Evolutionary conservation across 2,888 invertebrate genomes (phyloP).

Genomic region (Branchellion lobata): DNA sequence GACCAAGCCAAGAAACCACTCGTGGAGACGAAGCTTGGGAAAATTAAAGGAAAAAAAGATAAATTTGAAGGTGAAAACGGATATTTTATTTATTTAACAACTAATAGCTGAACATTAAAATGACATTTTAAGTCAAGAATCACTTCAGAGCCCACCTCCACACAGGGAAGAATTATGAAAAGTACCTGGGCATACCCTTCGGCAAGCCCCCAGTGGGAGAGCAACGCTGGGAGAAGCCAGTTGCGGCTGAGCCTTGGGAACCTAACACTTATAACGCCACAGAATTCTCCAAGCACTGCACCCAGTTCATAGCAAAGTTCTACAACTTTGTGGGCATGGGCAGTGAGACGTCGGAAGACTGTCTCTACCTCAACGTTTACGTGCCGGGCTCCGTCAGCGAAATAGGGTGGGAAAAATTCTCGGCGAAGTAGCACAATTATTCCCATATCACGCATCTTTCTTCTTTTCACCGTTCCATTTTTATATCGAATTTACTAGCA

Average conservation of each 20-base stretch:
- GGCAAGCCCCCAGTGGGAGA: constrained; percentile 69
- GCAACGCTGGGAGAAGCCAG: constrained; percentile 57
- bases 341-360: constrained; percentile 45
- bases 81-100: neutral
- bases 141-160: neutral
- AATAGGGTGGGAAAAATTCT: constrained; percentile 11
- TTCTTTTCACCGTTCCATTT: neutral
- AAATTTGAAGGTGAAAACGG: neutral
- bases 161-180: constrained; percentile 49
- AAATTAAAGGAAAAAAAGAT: neutral
- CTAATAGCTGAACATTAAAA: neutral
- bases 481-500: neutral
- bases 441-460: neutral
- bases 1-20: neutral
- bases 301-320: constrained; percentile 41
- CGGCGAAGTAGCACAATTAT: neutral
- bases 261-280: constrained; percentile 64
- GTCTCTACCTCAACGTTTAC: constrained; percentile 49
- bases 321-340: constrained; percentile 45
- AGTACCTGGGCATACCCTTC: constrained; percentile 60
- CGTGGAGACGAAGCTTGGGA: constrained; percentile 10
- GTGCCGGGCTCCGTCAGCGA: constrained; percentile 46
- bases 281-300: constrained; percentile 42
- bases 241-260: constrained; percentile 56
- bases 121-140: neutral